Base-by-base conservation (phyloP, 1,140 invertebrate genomes). In the Orius laevigatus region DNA sequence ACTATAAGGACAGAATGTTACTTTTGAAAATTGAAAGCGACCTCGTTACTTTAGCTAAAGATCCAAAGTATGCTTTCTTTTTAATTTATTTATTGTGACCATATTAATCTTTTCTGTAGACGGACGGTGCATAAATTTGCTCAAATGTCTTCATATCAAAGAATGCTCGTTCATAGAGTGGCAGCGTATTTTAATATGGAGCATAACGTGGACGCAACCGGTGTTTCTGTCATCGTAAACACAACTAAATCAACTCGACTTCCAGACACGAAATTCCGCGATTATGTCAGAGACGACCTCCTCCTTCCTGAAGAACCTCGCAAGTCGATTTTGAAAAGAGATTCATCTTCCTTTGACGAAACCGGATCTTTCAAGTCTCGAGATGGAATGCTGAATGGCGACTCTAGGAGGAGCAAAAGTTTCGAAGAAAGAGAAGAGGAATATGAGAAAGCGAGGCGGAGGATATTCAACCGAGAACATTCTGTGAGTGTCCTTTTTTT, bases 121-220 rank as follows among this genome's bases (percentile, higher is more conserved):
- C 72, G 74, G 46, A 76, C 74, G 59, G 75, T 81, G 55, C 78
- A 81, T 52, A 86, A 84, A 58, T 93, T 94, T 69, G 81, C 81
- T 5, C 79, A 79, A 59, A 87, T 90, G 80, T 87, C 86, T 35
- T 92, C 89, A 35, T 95, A 95, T 68, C 87, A 93, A 56, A 73
- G 90, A 31, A 93, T 96, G 89, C 65, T 96, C 52, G 87, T 94
- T 5, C 91, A 95, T 67, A 78, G 90, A 18, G 84, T 88, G 35
- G 87, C 90, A 2, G 85, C 87, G 35, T 89, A 84, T 59, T 94
- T 93, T 64, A 86, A 89, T 38, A 79, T 96, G 68, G 87, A 92
- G 49, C 91, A 95, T 63, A 92, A 92, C 62, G 79, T 94, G 16
- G 90, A 95, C 66, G 73, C 78, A 55, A 79, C 80, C 31, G 87